phyloP scores from a whole-genome alignment of 2,797 vertebrate species.

The Falco cherrug region DNA sequence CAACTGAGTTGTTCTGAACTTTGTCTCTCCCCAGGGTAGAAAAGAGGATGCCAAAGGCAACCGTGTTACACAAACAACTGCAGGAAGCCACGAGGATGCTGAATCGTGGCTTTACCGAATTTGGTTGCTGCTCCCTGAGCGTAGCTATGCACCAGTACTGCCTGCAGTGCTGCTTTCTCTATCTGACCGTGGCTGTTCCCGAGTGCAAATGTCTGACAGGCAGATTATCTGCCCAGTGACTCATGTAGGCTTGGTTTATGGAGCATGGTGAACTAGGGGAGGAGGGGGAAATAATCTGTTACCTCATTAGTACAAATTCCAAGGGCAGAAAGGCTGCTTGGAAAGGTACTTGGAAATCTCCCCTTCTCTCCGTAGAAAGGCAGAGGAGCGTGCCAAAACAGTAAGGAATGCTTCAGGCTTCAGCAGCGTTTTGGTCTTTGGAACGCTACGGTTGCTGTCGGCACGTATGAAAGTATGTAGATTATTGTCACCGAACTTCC shows the following conservation, averaged over 20 bases:
- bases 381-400: background rate
- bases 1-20: background rate
- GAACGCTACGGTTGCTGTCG: accelerated
- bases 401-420: background rate
- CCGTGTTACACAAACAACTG: background rate
- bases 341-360: background rate
- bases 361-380: background rate
- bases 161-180: background rate
- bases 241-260: background rate
- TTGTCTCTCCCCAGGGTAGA: background rate
- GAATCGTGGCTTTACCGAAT: background rate
- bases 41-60: constrained; percentile 19
- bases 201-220: background rate
- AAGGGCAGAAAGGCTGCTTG: background rate
- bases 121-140: background rate
- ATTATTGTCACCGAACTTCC: background rate
- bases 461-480: accelerated
- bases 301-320: background rate
- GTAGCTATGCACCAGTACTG: background rate
- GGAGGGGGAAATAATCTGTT: background rate
- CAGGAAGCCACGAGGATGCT: background rate
- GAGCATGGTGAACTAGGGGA: background rate
- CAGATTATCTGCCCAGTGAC: background rate
- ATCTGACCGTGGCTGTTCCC: background rate
- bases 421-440: background rate